phyloP scores from a whole-genome alignment of 2,113 vertebrate genomes.

The Camelus bactrianus region DNA sequence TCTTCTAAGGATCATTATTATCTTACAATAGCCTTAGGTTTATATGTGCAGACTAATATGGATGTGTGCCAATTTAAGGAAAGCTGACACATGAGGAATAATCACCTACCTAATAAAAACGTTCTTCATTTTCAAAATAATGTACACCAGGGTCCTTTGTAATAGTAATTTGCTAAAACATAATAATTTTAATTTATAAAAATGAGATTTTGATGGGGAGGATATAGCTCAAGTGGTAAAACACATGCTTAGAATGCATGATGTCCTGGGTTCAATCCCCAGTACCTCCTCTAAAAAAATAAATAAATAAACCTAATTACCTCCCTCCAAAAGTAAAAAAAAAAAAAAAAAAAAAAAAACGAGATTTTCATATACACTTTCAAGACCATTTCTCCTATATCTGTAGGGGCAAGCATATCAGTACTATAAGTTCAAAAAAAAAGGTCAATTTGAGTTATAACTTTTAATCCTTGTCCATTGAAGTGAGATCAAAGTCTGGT shows the following conservation, averaged over 20 bases:
- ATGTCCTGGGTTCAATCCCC: too few species aligned
- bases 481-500: conserved; percentile 46
- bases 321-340: too few species aligned
- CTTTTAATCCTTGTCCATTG: conserved; percentile 40
- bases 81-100: not conserved
- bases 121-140: conserved; percentile 59
- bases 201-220: not conserved
- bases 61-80: not conserved
- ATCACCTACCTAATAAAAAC: conserved; percentile 18
- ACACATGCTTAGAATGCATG: too few species aligned
- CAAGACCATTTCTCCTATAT: not conserved
- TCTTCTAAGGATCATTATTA: not conserved
- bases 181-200: conserved; percentile 48
- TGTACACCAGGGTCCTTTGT: not conserved
- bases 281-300: too few species aligned
- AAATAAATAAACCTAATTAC: too few species aligned
- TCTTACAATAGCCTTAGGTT: not conserved
- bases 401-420: not conserved
- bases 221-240: too few species aligned
- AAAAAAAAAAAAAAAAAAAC: not conserved
- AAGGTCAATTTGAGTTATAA: not conserved
- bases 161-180: conserved; percentile 28
- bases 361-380: not conserved
- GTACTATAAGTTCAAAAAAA: conserved; percentile 30
- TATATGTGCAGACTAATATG: not conserved